Conservation (phyloP, 2,888 invertebrate genomes). For the Dendrolimus houi region DNA sequence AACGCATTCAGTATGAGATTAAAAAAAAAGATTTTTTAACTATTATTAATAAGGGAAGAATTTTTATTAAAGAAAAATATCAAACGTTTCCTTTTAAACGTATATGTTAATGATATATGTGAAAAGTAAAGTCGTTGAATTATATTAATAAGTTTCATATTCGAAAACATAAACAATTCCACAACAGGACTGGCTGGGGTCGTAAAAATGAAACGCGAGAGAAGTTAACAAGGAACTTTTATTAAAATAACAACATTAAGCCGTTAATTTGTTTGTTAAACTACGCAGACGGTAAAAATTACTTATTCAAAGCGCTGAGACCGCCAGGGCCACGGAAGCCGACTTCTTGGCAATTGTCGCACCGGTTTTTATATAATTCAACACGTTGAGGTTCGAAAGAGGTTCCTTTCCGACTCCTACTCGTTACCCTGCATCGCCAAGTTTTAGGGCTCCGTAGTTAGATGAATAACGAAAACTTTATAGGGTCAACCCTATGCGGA, state of each 20-base stretch:
- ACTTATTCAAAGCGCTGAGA: constrained; percentile 64
- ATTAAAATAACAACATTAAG: constrained; percentile 72
- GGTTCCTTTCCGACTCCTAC: not conserved
- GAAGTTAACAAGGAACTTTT: constrained; percentile 61
- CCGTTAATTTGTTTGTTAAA: constrained; percentile 74
- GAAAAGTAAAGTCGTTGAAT: no score
- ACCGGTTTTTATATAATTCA: constrained; percentile 62
- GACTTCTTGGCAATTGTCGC: constrained; percentile 50
- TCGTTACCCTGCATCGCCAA: not conserved
- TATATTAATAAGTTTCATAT: constrained; percentile 22
- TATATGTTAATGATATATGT: no score
- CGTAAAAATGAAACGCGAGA: constrained; percentile 62
- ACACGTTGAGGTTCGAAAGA: constrained; percentile 18
- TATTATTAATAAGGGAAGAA: no score
- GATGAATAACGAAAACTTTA: no score
- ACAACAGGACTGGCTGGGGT: constrained; percentile 45
- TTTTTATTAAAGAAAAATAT: no score
- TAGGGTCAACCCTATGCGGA: no score
- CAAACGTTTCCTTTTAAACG: no score
- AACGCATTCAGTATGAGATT: no score
- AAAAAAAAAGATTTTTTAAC: no score
- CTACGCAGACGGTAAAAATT: constrained; percentile 71
- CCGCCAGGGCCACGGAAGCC: constrained; percentile 42
- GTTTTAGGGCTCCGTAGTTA: no score
- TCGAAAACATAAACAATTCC: constrained; percentile 54